These are phyloP conservation scores for Drosophila birchii DNA, from an alignment of 2,888 invertebrate genomes.

Conservation along the genomic window DNA sequence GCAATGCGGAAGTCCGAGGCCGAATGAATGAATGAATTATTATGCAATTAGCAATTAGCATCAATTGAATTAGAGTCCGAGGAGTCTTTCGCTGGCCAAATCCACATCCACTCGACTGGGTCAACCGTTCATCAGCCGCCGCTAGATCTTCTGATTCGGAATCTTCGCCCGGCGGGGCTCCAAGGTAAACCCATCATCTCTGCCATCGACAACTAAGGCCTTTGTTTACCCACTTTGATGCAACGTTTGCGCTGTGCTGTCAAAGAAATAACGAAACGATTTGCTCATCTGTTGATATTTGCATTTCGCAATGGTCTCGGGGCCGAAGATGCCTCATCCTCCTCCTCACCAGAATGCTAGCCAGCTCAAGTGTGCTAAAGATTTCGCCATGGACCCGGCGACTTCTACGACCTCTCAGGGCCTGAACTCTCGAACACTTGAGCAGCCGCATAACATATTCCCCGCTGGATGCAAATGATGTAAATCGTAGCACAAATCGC, in stretches of 20 bases:
- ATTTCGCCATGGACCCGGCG: slow-evolving; percentile 62
- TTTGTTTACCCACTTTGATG: slow-evolving; percentile 68
- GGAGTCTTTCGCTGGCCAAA: slow-evolving; percentile 45
- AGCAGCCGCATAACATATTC: slow-evolving; percentile 13
- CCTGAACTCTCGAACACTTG: slow-evolving; percentile 61
- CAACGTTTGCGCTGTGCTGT: slow-evolving; percentile 65
- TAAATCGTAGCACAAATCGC: slow-evolving; percentile 60
- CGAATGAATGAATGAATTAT: slow-evolving; percentile 76
- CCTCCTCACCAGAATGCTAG: slow-evolving; percentile 22
- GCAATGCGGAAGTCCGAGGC: slow-evolving; percentile 71
- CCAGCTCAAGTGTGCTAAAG: slow-evolving; percentile 55
- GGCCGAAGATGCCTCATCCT: slow-evolving; percentile 39
- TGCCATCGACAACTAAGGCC: slow-evolving; percentile 19
- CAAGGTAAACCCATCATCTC: slow-evolving; percentile 28
- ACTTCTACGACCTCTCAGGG: slow-evolving; percentile 51
- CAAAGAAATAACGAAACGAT: slow-evolving; percentile 73
- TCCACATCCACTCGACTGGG: slow-evolving; percentile 70
- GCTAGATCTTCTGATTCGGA: slow-evolving; percentile 1
- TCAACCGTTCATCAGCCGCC: slow-evolving; percentile 54
- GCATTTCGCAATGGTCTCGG: slow-evolving; percentile 70
- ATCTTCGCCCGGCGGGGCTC: slow-evolving; percentile 14
- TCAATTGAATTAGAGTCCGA: slow-evolving; percentile 69
- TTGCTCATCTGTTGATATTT: slow-evolving; percentile 74
- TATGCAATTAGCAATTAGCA: slow-evolving; percentile 82
- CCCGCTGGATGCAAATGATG: slow-evolving; percentile 41